Evolutionary conservation across 2,113 vertebrate species (phyloP).

Genomic region (Furnarius figulus): DNA sequence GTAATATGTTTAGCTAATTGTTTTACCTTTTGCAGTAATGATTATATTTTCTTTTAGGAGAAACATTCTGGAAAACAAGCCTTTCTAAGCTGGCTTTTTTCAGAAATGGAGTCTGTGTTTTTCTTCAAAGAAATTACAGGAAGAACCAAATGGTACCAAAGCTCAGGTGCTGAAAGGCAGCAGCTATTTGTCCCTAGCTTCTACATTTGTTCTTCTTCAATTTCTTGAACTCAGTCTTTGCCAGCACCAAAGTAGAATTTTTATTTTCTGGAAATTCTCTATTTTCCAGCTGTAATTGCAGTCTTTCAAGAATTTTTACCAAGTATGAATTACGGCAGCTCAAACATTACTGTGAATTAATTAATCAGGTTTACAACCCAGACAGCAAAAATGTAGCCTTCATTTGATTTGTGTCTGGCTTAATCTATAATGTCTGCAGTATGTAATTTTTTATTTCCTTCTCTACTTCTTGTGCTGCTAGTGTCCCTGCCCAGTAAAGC

Average conservation of each 20-base stretch:
- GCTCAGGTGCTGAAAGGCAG: background rate
- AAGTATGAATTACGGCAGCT: background rate
- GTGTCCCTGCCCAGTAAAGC: background rate
- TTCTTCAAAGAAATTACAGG: background rate
- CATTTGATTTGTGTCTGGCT: background rate
- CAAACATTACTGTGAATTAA: background rate
- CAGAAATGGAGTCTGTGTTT: background rate
- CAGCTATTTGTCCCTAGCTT: rapidly evolving
- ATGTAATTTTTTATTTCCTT: background rate
- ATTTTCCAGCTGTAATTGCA: background rate
- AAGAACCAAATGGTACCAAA: background rate
- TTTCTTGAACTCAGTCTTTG: background rate
- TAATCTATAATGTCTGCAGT: background rate
- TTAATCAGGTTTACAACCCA: background rate
- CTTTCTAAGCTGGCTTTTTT: background rate
- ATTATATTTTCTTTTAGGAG: background rate
- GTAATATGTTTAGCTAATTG: rapidly evolving
- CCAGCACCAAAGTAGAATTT: background rate
- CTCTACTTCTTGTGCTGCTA: background rate
- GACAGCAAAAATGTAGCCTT: background rate
- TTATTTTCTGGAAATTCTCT: background rate
- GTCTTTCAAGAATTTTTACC: background rate
- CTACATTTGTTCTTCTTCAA: background rate
- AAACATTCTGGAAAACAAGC: background rate
- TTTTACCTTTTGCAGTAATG: background rate